A percentile compares a stretch with the other conserved stretches of the same genome.
phyloP scores from a whole-genome alignment of 2,113 vertebrate genomes.

The Danio rerio region DNA sequence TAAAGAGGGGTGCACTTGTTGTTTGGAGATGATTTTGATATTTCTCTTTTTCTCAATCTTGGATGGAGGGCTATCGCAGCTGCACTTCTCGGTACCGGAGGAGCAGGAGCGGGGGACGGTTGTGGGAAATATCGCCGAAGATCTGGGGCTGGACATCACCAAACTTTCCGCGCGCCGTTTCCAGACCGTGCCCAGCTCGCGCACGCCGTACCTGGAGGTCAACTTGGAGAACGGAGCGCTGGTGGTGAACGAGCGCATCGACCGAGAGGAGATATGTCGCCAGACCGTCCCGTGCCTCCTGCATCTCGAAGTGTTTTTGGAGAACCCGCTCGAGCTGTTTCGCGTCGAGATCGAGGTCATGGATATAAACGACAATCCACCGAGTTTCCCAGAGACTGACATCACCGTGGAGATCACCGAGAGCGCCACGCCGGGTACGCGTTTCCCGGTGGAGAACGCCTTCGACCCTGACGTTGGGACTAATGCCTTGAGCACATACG shows the following conservation, averaged over 20 bases:
- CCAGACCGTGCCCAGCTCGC: slow-evolving; percentile 91
- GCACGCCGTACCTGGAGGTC: slow-evolving; percentile 92
- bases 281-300: slow-evolving; percentile 92
- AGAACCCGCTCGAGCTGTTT: slow-evolving; percentile 96
- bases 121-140: slow-evolving; percentile 98
- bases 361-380: slow-evolving; percentile 98
- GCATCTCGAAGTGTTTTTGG: slow-evolving; percentile 96
- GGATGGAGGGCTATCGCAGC: slow-evolving; percentile 87
- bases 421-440: slow-evolving; percentile 94
- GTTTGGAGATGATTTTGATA: slow-evolving; percentile 91
- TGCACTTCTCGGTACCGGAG: slow-evolving; percentile 95
- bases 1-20: slow-evolving; percentile 82
- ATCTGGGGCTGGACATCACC: slow-evolving; percentile 97
- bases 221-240: slow-evolving; percentile 93
- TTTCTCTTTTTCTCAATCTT: slow-evolving; percentile 83
- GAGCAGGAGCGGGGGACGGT: slow-evolving; percentile 95
- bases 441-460: slow-evolving; percentile 95
- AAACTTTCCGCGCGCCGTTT: slow-evolving; percentile 93
- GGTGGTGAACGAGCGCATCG: slow-evolving; percentile 91
- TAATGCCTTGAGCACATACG: slow-evolving; percentile 92
- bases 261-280: slow-evolving; percentile 93
- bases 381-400: slow-evolving; percentile 91
- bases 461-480: slow-evolving; percentile 97
- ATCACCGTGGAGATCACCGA: slow-evolving; percentile 97
- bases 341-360: slow-evolving; percentile 95